phyloP scores from a whole-genome alignment of 64 coral and sea anemone genomes.

The Cladopsammia gracilis region DNA sequence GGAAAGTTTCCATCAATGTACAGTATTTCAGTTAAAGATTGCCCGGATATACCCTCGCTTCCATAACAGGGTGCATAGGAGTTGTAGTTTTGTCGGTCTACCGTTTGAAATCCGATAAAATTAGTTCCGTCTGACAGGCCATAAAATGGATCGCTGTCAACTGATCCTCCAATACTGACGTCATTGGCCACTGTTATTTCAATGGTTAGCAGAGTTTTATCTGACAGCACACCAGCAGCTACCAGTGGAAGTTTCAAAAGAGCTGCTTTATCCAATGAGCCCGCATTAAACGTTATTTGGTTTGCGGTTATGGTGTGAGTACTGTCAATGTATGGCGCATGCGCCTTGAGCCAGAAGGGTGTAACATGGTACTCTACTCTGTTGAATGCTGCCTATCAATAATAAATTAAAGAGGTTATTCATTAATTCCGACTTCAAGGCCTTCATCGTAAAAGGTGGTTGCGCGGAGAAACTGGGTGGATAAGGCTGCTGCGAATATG shows the following conservation, averaged over 20 bases:
- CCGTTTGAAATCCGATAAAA: slow-evolving; percentile 54
- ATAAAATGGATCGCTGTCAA: slow-evolving; percentile 19
- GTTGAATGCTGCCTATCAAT: not conserved
- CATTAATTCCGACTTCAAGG: not conserved
- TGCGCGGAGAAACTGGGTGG: too few species aligned
- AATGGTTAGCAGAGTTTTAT: slow-evolving; percentile 16
- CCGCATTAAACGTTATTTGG: slow-evolving; percentile 52
- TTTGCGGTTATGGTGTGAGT: not conserved
- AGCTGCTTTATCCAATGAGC: not conserved
- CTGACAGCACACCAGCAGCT: not conserved
- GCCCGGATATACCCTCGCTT: slow-evolving; percentile 13
- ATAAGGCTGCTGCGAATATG: too few species aligned
- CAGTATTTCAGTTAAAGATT: not conserved
- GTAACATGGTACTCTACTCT: not conserved
- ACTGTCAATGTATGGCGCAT: slow-evolving; percentile 17
- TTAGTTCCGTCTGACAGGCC: slow-evolving; percentile 43
- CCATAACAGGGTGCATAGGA: not conserved
- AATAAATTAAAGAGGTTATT: not conserved
- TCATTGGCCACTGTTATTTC: slow-evolving; percentile 31
- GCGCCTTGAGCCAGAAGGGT: not conserved
- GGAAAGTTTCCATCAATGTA: not conserved
- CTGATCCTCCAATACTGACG: not conserved
- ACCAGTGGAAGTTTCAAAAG: slow-evolving; percentile 46
- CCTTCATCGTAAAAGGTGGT: too few species aligned
- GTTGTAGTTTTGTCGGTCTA: slow-evolving; percentile 15